phyloP scores from a whole-genome alignment of 2,797 vertebrate genomes.

The Eidolon dupreanum region DNA sequence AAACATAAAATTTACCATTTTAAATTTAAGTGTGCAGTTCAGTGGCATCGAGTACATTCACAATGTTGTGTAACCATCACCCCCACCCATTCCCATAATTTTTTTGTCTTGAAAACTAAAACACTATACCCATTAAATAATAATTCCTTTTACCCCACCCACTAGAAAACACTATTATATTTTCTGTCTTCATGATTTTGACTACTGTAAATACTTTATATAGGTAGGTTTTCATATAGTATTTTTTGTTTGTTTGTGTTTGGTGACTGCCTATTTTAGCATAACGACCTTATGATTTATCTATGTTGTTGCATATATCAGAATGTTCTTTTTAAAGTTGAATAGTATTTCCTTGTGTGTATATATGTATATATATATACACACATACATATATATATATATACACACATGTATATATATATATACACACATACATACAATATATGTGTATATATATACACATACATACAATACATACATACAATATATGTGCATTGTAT shows the following conservation, averaged over 20 bases:
- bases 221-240: not conserved
- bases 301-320: not conserved
- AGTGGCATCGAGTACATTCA: not conserved
- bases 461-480: no score
- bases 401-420: no score
- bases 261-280: not conserved
- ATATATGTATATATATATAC: no score
- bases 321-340: not conserved
- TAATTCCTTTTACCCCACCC: not conserved
- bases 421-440: no score
- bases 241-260: not conserved
- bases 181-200: not conserved
- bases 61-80: not conserved
- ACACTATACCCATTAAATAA: not conserved
- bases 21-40: not conserved
- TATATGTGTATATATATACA: no score
- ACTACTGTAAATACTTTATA: not conserved
- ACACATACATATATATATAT: no score
- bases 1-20: not conserved
- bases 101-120: not conserved
- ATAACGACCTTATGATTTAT: not conserved
- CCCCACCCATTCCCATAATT: not conserved
- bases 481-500: no score
- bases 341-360: not conserved
- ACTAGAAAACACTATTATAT: not conserved